Percentiles rank a stretch among this genome's conserved stretches.
phyloP scores from a whole-genome alignment of 2,113 vertebrate genomes.

The Columbina picui region DNA sequence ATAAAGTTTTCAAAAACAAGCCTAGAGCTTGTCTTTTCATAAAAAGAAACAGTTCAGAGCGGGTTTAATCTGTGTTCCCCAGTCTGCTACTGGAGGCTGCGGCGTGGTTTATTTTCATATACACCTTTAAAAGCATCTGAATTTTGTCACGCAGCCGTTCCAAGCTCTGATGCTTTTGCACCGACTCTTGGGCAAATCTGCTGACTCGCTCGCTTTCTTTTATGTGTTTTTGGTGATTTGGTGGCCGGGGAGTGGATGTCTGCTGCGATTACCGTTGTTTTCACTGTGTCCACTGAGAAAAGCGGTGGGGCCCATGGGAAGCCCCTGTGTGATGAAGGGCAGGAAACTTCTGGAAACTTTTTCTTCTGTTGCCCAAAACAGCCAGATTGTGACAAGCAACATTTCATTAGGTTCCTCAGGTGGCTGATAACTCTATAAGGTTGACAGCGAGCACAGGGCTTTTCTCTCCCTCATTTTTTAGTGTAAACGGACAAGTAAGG shows the following conservation, averaged over 20 bases:
- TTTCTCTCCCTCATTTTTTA: neutral
- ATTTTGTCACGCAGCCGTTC: neutral
- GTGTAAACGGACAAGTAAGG: neutral
- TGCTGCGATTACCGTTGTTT: conserved; percentile 34
- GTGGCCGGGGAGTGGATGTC: neutral
- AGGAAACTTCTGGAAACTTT: neutral
- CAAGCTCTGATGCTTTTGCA: neutral
- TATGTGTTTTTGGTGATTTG: neutral
- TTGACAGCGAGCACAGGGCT: accelerated
- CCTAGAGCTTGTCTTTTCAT: neutral
- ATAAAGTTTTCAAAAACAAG: neutral
- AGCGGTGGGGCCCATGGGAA: neutral
- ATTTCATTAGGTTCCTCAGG: neutral
- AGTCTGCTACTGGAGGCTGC: neutral
- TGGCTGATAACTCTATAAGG: neutral
- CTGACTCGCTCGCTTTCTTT: neutral
- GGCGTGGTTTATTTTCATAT: neutral
- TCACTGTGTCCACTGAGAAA: conserved; percentile 1
- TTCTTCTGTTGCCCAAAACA: neutral
- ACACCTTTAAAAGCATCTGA: neutral
- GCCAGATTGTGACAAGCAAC: neutral
- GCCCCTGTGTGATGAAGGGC: neutral
- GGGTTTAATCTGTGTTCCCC: neutral
- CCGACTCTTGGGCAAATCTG: neutral
- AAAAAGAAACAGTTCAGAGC: neutral